phyloP scores from a whole-genome alignment of 2,797 vertebrate genomes.

The Siniperca scherzeri region DNA sequence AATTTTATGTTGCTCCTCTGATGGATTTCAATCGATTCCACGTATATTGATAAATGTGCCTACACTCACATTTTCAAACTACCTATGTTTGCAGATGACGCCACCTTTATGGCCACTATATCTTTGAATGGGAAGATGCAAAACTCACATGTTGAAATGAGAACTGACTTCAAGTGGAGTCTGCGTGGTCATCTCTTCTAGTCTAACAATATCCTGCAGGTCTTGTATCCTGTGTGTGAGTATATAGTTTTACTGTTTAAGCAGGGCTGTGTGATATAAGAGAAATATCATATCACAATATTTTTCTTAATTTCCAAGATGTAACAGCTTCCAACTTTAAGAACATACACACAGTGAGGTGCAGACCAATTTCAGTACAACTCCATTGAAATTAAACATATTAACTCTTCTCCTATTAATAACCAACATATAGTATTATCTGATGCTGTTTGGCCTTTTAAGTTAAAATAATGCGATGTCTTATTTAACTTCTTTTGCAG shows the following conservation, averaged over 20 bases:
- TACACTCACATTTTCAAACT: slow-evolving; percentile 1
- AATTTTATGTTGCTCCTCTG: background rate
- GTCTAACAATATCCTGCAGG: background rate
- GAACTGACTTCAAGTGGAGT: background rate
- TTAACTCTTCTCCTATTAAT: background rate
- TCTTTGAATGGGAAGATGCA: background rate
- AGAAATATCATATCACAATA: background rate
- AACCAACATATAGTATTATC: background rate
- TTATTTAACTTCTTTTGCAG: background rate
- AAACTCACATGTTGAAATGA: background rate
- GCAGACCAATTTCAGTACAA: background rate
- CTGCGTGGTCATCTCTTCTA: too few relatives aligned
- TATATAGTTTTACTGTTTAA: background rate
- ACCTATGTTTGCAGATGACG: slow-evolving; percentile 37
- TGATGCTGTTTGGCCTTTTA: background rate
- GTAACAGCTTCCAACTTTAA: background rate
- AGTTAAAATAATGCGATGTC: background rate
- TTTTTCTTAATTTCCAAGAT: background rate
- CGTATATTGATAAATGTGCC: background rate
- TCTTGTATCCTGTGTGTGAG: background rate
- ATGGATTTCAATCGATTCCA: background rate
- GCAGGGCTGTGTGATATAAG: background rate
- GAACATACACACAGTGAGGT: background rate
- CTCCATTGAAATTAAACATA: background rate
- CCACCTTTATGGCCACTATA: background rate